phyloP scores from a whole-genome alignment of 2,888 invertebrate genomes.

The Drosophila ezoana region DNA sequence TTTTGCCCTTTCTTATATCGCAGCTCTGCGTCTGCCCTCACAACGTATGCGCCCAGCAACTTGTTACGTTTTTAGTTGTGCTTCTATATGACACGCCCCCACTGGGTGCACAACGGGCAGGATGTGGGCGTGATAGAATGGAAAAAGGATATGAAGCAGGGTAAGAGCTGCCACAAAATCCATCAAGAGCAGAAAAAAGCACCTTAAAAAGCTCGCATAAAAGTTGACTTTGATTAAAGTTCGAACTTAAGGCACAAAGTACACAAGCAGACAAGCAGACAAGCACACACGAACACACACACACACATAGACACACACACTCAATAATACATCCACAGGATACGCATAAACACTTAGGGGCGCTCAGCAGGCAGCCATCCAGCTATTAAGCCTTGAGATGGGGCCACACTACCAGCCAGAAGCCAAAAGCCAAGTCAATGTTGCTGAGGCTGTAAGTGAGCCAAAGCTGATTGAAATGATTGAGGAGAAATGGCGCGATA shows the following conservation, averaged over 20 bases:
- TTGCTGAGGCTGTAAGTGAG: slow-evolving; percentile 73
- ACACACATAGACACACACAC: slow-evolving; percentile 6
- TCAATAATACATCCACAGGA: slow-evolving; percentile 34
- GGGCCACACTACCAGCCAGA: slow-evolving; percentile 35
- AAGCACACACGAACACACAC: slow-evolving; percentile 1
- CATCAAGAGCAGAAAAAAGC: slow-evolving; percentile 61
- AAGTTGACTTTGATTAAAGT: slow-evolving; percentile 81
- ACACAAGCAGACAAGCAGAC: slow-evolving; percentile 29
- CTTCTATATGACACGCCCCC: slow-evolving; percentile 40
- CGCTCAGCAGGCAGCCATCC: slow-evolving; percentile 37
- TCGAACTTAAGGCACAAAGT: slow-evolving; percentile 72
- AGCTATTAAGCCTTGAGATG: slow-evolving; percentile 15
- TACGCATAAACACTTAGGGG: slow-evolving; percentile 64
- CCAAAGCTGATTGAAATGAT: slow-evolving; percentile 80
- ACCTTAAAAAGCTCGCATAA: slow-evolving; percentile 73
- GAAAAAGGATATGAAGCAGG: slow-evolving; percentile 27
- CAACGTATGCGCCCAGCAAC: slow-evolving; percentile 39
- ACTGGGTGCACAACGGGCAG: slow-evolving; percentile 22
- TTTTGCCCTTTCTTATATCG: slow-evolving; percentile 68
- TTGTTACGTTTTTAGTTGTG: slow-evolving; percentile 67
- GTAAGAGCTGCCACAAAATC: slow-evolving; percentile 53
- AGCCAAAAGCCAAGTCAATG: slow-evolving; percentile 80
- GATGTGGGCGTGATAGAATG: slow-evolving; percentile 27
- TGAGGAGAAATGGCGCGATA: slow-evolving; percentile 75
- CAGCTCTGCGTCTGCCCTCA: slow-evolving; percentile 24